Base-by-base conservation (phyloP, 2,888 invertebrate species). In the Iphiclides podalirius region DNA sequence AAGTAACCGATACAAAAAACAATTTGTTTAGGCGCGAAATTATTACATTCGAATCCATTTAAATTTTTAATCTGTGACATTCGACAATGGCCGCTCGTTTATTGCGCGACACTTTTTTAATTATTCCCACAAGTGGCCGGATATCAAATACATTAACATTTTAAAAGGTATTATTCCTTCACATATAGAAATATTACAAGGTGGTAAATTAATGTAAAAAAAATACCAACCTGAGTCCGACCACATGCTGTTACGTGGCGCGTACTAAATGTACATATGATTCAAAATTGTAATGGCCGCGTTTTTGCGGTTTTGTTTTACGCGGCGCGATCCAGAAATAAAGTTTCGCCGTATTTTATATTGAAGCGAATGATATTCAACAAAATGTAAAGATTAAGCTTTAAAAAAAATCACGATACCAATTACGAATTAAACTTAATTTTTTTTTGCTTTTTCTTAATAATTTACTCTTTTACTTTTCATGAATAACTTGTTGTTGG, bases 221-320 rank as follows among this genome's bases (percentile, higher is more conserved):
- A 34, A 23, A 13, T 17, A 40, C 4, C 15, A 8, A 1, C 31
- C 8, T 31, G 28, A 14, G 36, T 14, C 31, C 37, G 48, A 42
- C 48, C 48, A 15, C 48, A 42, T 38, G 48, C 48, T 33, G 38
- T 42, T 23, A 23, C 37, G 23, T 17, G 36, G 36, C 33, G n/a
- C 12, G 38, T 15, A 38, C 20, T 6, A 33, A 38, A 48, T 15
- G 40, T 41, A 20, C 41, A 31, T 35, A 14, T 47, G 48, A 47
- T 37, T 42, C 37, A 38, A 47, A 38, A 20, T 15, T 37, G 42
- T 48, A 42, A 37, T 42, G 37, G 48, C 42, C 37, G 6, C 38
- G 20, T 33, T 41, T 48, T 33, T 38, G 43, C 48, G 38, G 48
- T 38, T 43, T 43, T 38, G 23, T 43, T 43, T 38, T 11, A 14